phyloP scores from a whole-genome alignment of 2,113 vertebrate species.

The Phyllostomus discolor region DNA sequence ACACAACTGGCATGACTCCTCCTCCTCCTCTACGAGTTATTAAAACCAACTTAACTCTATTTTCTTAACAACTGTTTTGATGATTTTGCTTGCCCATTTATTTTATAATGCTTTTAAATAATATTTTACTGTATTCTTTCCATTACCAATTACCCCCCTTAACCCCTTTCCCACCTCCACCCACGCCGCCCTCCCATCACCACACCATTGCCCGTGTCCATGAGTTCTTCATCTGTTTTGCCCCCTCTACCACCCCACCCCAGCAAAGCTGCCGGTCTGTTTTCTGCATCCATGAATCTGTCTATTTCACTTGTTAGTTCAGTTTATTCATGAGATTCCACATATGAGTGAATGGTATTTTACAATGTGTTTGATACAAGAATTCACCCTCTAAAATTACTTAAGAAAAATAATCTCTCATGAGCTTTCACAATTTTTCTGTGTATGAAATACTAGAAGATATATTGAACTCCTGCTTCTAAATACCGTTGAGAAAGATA shows the following conservation, averaged over 20 bases:
- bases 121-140: too few relatives aligned
- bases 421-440: constrained; percentile 2
- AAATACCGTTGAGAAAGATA: not conserved
- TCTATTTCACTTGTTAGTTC: too few relatives aligned
- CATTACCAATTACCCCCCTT: too few relatives aligned
- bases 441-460: not conserved
- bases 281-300: too few relatives aligned
- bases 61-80: not conserved
- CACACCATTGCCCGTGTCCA: too few relatives aligned
- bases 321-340: too few relatives aligned
- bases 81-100: not conserved
- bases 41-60: not conserved
- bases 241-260: too few relatives aligned
- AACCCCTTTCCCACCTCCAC: too few relatives aligned
- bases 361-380: not conserved
- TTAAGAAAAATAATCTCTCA: not conserved
- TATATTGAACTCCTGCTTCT: not conserved
- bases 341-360: too few relatives aligned
- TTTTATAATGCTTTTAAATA: not conserved
- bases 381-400: not conserved
- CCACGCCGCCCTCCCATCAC: too few relatives aligned
- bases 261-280: too few relatives aligned
- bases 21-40: not conserved
- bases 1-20: not conserved
- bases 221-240: too few relatives aligned